Conservation (phyloP, 2,888 invertebrate species). For the Xestoiulus laeticollis region DNA sequence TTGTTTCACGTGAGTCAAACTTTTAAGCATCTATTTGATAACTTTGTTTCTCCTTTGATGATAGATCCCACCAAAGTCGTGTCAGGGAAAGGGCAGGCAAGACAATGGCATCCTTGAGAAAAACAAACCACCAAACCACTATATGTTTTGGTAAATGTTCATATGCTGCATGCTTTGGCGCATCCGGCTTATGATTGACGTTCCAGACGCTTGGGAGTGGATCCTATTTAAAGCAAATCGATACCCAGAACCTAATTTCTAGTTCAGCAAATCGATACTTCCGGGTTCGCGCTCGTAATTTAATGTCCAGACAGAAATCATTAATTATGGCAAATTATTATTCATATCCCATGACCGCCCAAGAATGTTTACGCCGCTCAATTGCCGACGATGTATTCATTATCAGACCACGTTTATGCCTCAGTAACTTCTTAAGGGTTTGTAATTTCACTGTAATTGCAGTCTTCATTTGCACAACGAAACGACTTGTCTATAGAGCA, state of each 20-base stretch:
- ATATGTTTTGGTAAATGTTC: neutral
- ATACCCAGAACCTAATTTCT: neutral
- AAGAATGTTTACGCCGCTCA: neutral
- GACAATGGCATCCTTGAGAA: slow-evolving; percentile 18
- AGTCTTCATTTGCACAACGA: neutral
- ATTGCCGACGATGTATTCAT: neutral
- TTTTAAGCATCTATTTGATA: too few relatives aligned
- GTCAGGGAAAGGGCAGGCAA: neutral
- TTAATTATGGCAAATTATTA: slow-evolving; percentile 14
- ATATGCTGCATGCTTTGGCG: neutral
- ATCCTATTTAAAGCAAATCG: neutral
- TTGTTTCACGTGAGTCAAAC: too few relatives aligned
- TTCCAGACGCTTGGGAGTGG: neutral
- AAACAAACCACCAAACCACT: neutral
- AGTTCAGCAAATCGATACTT: neutral
- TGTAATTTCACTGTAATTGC: neutral
- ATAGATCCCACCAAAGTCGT: neutral
- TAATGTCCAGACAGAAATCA: slow-evolving; percentile 28
- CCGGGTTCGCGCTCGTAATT: slow-evolving; percentile 28
- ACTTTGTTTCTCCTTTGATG: too few relatives aligned
- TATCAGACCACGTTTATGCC: neutral
- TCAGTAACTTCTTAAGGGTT: neutral
- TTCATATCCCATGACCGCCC: neutral
- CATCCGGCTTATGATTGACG: neutral
- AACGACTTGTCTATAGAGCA: too few relatives aligned